Conservation (phyloP, 2,113 vertebrate species). For the Parotia lawesii region DNA sequence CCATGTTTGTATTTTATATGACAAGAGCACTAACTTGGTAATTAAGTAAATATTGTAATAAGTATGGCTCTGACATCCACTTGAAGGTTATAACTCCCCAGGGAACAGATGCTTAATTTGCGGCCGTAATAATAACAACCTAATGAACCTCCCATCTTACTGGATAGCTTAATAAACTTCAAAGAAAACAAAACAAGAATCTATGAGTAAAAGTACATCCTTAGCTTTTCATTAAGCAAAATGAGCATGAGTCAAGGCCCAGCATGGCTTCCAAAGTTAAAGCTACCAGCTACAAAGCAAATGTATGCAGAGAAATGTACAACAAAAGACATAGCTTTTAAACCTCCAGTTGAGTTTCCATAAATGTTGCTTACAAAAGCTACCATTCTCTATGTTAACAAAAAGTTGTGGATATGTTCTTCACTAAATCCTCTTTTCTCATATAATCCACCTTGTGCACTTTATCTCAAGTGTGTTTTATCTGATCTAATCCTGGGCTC, state of each 20-base stretch:
- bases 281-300: conserved; percentile 86
- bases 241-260: conserved; percentile 83
- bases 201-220: conserved; percentile 86
- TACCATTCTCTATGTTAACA: conserved; percentile 90
- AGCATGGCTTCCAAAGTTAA: conserved; percentile 87
- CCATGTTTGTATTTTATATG: conserved; percentile 57
- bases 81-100: conserved; percentile 80
- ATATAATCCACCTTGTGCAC: conserved; percentile 96
- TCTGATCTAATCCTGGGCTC: conserved; percentile 92
- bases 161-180: conserved; percentile 87
- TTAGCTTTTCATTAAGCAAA: conserved; percentile 85
- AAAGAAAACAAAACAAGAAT: conserved; percentile 87
- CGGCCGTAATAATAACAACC: conserved; percentile 86
- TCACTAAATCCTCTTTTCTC: conserved; percentile 99
- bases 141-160: conserved; percentile 84
- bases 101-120: conserved; percentile 89
- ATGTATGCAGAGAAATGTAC: conserved; percentile 98
- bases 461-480: conserved; percentile 97
- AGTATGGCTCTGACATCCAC: conserved; percentile 78
- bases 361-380: conserved; percentile 92
- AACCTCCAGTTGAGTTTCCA: conserved; percentile 90
- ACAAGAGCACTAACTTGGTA: conserved; percentile 64
- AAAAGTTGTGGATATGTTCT: conserved; percentile 96
- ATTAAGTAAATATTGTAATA: conserved; percentile 90
- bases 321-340: conserved; percentile 96